Evolutionary conservation across 2,797 vertebrate species (phyloP).

Genomic region (Melanotaenia maccullochi): DNA sequence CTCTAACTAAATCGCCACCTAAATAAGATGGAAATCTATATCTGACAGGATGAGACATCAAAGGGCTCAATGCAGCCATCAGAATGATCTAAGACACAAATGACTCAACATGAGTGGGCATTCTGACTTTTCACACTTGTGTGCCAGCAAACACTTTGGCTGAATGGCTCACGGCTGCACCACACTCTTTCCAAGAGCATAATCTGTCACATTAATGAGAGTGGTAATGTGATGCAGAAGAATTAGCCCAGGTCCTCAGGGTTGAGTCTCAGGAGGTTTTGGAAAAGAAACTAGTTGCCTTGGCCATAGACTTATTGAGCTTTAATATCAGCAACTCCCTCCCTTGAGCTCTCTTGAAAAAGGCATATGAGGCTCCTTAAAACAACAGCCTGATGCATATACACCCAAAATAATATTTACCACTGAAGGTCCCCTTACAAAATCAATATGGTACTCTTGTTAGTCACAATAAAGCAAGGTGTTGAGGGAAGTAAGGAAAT

Average conservation of each 20-base stretch:
- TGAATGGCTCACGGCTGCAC: slow-evolving; percentile 42
- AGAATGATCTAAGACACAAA: slow-evolving; percentile 62
- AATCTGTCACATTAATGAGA: slow-evolving; percentile 78
- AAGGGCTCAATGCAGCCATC: slow-evolving; percentile 43
- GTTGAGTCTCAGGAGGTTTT: slow-evolving; percentile 57
- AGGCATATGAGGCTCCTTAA: slow-evolving; percentile 35
- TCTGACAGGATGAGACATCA: slow-evolving; percentile 58
- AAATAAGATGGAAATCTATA: slow-evolving; percentile 54
- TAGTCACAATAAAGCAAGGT: slow-evolving; percentile 60
- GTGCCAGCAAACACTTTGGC: slow-evolving; percentile 61
- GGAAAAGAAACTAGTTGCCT: slow-evolving; percentile 55
- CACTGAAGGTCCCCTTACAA: slow-evolving; percentile 51
- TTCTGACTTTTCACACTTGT: slow-evolving; percentile 64
- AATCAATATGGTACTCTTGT: slow-evolving; percentile 52
- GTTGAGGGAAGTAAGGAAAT: slow-evolving; percentile 22
- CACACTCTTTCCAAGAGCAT: slow-evolving; percentile 53
- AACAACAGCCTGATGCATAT: slow-evolving; percentile 45
- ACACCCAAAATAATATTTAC: slow-evolving; percentile 48
- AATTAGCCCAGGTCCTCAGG: slow-evolving; percentile 67
- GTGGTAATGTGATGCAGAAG: slow-evolving; percentile 73
- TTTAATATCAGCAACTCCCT: slow-evolving; percentile 38
- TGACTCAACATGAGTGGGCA: slow-evolving; percentile 66
- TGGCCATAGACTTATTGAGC: slow-evolving; percentile 34
- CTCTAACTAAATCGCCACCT: slow-evolving; percentile 13
- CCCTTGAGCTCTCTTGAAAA: slow-evolving; percentile 10